Evolutionary conservation across 2,888 invertebrate species (phyloP).

Genomic region (Atrina japonica): DNA sequence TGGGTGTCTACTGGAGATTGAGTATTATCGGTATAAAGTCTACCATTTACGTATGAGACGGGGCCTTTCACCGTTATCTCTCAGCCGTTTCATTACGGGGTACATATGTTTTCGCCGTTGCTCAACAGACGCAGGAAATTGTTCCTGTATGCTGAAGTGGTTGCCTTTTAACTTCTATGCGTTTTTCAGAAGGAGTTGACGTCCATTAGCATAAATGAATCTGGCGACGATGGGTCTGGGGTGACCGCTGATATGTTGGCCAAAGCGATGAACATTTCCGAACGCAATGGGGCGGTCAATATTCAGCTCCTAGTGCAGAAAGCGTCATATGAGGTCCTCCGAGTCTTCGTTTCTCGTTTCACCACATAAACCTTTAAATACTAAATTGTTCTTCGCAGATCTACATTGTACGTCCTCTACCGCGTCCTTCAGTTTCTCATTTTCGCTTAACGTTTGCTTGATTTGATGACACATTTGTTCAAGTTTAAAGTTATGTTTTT

Average conservation of each 20-base stretch:
- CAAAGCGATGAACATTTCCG: constrained; percentile 4
- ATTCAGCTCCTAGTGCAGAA: neutral
- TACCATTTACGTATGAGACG: neutral
- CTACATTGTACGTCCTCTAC: constrained; percentile 6
- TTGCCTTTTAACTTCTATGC: neutral
- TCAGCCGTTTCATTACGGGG: neutral
- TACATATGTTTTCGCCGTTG: neutral
- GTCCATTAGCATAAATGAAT: neutral
- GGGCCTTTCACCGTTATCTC: neutral
- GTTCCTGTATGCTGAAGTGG: neutral
- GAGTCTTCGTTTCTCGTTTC: constrained; percentile 1
- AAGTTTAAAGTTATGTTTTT: no score
- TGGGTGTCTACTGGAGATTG: neutral
- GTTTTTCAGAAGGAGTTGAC: no score
- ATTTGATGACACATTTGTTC: no score
- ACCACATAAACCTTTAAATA: neutral
- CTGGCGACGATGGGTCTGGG: constrained; percentile 3
- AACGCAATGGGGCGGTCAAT: neutral
- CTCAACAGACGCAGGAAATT: neutral
- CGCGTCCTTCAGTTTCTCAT: constrained; percentile 1
- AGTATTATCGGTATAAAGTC: neutral
- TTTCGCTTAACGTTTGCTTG: neutral
- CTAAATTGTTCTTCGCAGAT: constrained; percentile 4
- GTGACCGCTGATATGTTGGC: neutral
- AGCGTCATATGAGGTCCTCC: neutral